Percentiles rank a stretch among this genome's conserved stretches.
Evolutionary conservation across 1,140 invertebrate genomes (phyloP).

Genomic region (Sitodiplosis mosellana): DNA sequence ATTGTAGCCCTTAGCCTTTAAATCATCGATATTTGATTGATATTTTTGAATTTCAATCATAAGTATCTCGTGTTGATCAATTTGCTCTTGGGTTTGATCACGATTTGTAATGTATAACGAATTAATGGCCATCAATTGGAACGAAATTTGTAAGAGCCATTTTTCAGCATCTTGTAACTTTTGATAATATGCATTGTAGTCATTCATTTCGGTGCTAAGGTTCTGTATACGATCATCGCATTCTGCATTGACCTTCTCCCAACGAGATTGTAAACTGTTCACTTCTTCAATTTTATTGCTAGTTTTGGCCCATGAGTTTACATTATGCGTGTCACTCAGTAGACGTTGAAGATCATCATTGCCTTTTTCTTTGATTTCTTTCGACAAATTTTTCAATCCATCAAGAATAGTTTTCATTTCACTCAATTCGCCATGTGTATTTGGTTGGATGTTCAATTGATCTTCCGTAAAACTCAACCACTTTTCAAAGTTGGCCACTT

Average conservation of each 20-base stretch:
- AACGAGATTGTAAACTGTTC: conserved; percentile 40
- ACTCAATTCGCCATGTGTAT: conserved; percentile 63
- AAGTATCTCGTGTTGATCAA: conserved; percentile 65
- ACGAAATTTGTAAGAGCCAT: conserved; percentile 86
- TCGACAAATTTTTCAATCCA: conserved; percentile 57
- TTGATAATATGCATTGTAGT: conserved; percentile 73
- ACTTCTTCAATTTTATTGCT: conserved; percentile 39
- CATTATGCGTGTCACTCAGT: conserved; percentile 46
- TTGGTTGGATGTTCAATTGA: conserved; percentile 36
- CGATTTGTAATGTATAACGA: conserved; percentile 80
- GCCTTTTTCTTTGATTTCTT: conserved; percentile 53
- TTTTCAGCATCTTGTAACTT: conserved; percentile 86
- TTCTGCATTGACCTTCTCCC: conserved; percentile 37
- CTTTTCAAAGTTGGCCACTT: conserved; percentile 41
- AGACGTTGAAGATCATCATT: conserved; percentile 47
- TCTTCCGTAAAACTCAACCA: conserved; percentile 52
- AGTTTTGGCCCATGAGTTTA: conserved; percentile 49
- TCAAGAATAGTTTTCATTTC: conserved; percentile 83
- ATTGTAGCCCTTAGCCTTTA: conserved; percentile 64
- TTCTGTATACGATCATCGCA: conserved; percentile 39
- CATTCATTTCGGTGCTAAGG: conserved; percentile 60
- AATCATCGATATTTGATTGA: conserved; percentile 57
- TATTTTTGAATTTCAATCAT: conserved; percentile 75
- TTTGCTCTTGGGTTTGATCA: conserved; percentile 78
- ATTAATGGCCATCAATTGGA: conserved; percentile 91